phyloP scores from a whole-genome alignment of 92 coral and sea anemone genomes.

The Porites evermanni region DNA sequence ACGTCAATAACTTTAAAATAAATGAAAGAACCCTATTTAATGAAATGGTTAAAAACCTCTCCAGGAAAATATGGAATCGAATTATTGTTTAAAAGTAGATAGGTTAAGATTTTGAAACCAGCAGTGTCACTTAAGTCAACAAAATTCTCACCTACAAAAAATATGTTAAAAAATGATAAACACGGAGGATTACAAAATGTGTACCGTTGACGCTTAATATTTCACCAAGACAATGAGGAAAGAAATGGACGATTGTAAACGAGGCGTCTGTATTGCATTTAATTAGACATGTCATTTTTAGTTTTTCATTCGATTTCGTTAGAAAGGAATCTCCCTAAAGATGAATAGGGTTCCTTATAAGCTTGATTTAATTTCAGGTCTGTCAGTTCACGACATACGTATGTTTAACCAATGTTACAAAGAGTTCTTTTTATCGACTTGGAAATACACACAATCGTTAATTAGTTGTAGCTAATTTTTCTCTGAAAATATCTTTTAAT shows the following conservation, averaged over 20 bases:
- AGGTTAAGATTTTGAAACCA: not conserved
- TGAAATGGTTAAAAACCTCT: not conserved
- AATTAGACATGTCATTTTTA: not conserved
- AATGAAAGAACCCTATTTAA: not conserved
- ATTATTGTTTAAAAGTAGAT: not conserved
- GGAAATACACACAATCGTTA: not conserved
- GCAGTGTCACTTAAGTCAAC: not conserved
- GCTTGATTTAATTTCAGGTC: not conserved
- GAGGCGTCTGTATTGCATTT: not conserved
- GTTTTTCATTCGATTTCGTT: not conserved
- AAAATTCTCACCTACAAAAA: not conserved
- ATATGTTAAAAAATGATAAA: too few relatives aligned
- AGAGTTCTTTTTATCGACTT: not conserved
- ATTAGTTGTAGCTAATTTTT: not conserved
- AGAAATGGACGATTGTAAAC: not conserved
- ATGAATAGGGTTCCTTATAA: not conserved
- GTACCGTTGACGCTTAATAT: not conserved
- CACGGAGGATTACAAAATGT: not conserved
- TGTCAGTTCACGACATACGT: not conserved
- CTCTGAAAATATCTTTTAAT: not conserved
- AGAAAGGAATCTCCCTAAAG: not conserved
- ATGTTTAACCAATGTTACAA: not conserved
- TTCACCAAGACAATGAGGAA: not conserved
- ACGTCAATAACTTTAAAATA: not conserved
- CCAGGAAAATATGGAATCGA: not conserved